These are phyloP conservation scores for Myodes glareolus DNA, from an alignment of 2,113 vertebrate genomes.

Conservation along the genomic window DNA sequence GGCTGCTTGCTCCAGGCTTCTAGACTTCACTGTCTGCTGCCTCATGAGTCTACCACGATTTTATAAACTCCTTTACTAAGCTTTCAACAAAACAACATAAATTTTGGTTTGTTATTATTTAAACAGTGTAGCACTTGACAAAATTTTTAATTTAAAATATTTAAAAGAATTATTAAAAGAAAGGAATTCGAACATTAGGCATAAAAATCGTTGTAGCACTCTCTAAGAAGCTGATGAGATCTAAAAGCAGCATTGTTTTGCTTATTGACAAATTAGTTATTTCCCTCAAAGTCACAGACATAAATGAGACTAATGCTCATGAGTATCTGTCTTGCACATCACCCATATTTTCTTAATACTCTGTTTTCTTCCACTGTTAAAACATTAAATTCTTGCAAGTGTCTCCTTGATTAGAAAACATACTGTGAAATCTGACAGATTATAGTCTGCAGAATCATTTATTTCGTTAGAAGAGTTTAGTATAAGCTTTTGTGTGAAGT, in stretches of 20 bases:
- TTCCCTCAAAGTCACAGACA: not conserved
- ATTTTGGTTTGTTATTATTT: not conserved
- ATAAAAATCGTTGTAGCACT: not conserved
- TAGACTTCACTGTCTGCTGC: not conserved
- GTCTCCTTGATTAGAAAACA: constrained; percentile 29
- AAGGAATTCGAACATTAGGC: not conserved
- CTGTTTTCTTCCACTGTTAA: constrained; percentile 7
- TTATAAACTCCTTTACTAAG: not conserved
- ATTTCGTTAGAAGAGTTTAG: not conserved
- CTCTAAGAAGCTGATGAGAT: not conserved
- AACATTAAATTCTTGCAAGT: constrained; percentile 19
- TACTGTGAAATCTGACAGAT: not conserved
- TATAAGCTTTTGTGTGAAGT: not conserved
- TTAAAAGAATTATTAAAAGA: not conserved
- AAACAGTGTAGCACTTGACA: not conserved
- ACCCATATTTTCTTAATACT: not conserved
- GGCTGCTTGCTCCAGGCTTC: not conserved
- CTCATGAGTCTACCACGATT: not conserved
- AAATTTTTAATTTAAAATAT: not conserved
- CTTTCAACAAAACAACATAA: not conserved
- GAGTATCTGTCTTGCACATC: not conserved
- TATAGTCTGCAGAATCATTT: constrained; percentile 6
- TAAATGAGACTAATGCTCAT: constrained; percentile 17
- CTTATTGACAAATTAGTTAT: not conserved
- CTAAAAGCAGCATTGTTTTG: not conserved